Evolutionary conservation across 2,888 invertebrate genomes (phyloP), one percentile per base, ranked within the genome.

Genomic region (Synergus itoensis): DNA sequence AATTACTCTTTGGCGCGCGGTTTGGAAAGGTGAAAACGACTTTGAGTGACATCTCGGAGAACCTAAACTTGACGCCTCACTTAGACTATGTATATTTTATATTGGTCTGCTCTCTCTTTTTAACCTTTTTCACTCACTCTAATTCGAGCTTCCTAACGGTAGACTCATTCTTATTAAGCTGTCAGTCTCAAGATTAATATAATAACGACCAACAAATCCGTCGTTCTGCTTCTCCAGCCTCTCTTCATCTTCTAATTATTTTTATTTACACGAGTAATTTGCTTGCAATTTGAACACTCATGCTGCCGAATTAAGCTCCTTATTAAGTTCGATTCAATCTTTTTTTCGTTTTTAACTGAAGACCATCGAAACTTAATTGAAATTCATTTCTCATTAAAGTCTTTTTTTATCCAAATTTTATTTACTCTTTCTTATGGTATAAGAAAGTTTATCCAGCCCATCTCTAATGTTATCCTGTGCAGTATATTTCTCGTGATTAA

Each of bases 101-200:
- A 43, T 45, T 18, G 41, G 21, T 21, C 5, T 43, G 67, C 67
- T 69, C 67, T 67, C 67, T 21, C 43, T 69, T 69, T 69, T 65
- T 16, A 41, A 43, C 43, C 45, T 45, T 45, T 45, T 69, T 11
- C 28, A 45, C 16, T n/a, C 53, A 45, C 14, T 21, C 21, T 48
- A 69, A 48, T 69, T 69, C 28, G 45, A 69, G 67, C 45, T 69
- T 18, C 21, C 67, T 69, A 69, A 69, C 45, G 67, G 67, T 28
- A 69, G 67, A 69, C 45, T 69, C 45, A 41, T 81, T 80, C 81
- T 79, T 82, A 85, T 84, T 85, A 84, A 85, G 83, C 84, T 84
- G 86, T 85, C 86, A 85, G 84, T 86, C 84, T 82, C 79, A 75
- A 75, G 81, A 82, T 86, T 84, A 85, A 84, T 84, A 83, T 83